phyloP scores from a whole-genome alignment of 2,888 invertebrate species.

The Sthenelais limicola region DNA sequence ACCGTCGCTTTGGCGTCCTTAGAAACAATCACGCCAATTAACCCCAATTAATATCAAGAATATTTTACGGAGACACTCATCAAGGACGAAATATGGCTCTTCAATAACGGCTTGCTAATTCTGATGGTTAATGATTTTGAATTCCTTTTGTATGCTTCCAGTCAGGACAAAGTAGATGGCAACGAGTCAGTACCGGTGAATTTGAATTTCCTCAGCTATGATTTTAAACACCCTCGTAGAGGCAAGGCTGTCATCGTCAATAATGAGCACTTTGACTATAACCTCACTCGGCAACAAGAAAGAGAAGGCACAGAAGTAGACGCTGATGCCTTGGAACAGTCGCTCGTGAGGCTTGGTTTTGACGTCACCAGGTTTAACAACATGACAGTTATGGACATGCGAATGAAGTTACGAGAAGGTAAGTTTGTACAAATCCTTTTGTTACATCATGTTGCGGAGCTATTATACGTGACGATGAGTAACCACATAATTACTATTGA shows the following conservation, averaged over 20 bases:
- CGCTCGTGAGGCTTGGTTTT: conserved; percentile 77
- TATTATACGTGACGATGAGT: background rate
- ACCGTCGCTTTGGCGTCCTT: too few species aligned
- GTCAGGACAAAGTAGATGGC: background rate
- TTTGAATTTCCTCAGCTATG: conserved; percentile 75
- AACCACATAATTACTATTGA: background rate
- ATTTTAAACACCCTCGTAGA: conserved; percentile 85
- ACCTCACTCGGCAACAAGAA: conserved; percentile 46
- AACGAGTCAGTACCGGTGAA: background rate
- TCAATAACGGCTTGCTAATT: too few species aligned
- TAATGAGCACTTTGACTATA: conserved; percentile 83
- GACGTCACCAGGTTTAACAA: conserved; percentile 80
- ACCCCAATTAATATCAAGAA: too few species aligned
- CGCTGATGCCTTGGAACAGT: conserved; percentile 80
- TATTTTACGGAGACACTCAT: too few species aligned
- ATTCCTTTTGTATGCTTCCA: too few species aligned
- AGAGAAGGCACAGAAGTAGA: conserved; percentile 86
- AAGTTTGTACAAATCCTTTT: background rate
- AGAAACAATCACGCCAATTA: too few species aligned
- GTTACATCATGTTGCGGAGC: background rate
- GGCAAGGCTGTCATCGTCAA: conserved; percentile 93
- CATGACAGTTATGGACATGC: conserved; percentile 79
- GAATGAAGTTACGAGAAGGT: conserved; percentile 46
- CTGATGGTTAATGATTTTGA: too few species aligned
- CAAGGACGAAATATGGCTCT: too few species aligned